Conservation (phyloP, 2,888 invertebrate genomes). For the Mythimna pallens region DNA sequence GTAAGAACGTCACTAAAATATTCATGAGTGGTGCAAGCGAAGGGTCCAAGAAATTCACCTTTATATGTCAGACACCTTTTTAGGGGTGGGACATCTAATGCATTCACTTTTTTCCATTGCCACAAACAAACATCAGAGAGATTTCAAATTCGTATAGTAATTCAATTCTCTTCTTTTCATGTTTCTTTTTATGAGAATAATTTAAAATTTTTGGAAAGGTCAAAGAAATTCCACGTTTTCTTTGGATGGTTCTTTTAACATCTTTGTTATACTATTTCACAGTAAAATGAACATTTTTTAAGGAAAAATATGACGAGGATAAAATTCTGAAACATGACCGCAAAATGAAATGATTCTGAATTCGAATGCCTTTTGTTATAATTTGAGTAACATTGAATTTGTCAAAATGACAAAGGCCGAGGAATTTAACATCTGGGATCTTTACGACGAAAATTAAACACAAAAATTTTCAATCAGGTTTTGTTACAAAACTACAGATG, state of each 20-base stretch:
- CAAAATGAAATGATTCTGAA: slow-evolving; percentile 31
- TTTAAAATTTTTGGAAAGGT: slow-evolving; percentile 57
- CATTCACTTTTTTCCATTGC: slow-evolving; percentile 82
- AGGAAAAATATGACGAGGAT: slow-evolving; percentile 29
- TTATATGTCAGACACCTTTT: slow-evolving; percentile 68
- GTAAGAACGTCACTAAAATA: slow-evolving; percentile 82
- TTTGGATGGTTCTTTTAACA: slow-evolving; percentile 37
- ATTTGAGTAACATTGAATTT: slow-evolving; percentile 43
- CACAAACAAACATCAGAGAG: slow-evolving; percentile 85
- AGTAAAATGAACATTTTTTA: slow-evolving; percentile 35
- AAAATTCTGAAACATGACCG: slow-evolving; percentile 33
- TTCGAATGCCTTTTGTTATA: slow-evolving; percentile 43
- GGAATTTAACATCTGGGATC: slow-evolving; percentile 49
- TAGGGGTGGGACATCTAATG: slow-evolving; percentile 80
- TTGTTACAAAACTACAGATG: neutral
- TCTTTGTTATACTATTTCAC: slow-evolving; percentile 49
- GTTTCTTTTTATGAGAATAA: slow-evolving; percentile 67
- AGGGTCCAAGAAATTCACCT: slow-evolving; percentile 77
- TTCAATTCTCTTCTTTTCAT: slow-evolving; percentile 82
- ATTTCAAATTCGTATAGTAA: slow-evolving; percentile 80
- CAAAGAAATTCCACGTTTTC: slow-evolving; percentile 61
- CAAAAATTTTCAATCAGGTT: neutral
- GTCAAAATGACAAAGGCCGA: slow-evolving; percentile 40
- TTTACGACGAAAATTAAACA: slow-evolving; percentile 8
- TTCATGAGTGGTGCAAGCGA: slow-evolving; percentile 82